A percentile compares a stretch with the other conserved stretches of the same genome.
Conservation (phyloP, 2,797 vertebrate species). For the Clarias pachynema region DNA sequence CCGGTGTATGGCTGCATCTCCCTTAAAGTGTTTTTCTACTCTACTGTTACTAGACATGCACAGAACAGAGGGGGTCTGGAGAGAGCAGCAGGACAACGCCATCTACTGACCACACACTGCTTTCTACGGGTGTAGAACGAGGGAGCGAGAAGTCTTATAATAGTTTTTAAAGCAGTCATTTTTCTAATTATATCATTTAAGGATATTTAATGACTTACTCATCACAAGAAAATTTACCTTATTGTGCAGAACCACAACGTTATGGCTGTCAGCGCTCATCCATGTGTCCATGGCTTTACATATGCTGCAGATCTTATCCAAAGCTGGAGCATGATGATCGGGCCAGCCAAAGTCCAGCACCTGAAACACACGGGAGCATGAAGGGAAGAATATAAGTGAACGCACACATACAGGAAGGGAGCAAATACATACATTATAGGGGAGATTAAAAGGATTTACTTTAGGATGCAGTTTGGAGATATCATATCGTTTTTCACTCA, state of each 20-base stretch:
- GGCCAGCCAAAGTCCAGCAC: conserved; percentile 98
- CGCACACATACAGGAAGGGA: background rate
- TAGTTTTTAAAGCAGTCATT: background rate
- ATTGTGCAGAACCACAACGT: conserved; percentile 95
- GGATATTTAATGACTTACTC: background rate
- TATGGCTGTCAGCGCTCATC: conserved; percentile 87
- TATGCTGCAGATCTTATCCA: conserved; percentile 98
- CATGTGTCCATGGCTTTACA: conserved; percentile 99
- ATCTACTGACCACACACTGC: conserved; percentile 55
- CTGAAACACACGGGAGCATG: conserved; percentile 63
- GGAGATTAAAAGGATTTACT: conserved; percentile 70
- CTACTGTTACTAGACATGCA: background rate
- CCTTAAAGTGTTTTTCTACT: conserved; percentile 1
- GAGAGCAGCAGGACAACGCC: conserved; percentile 55
- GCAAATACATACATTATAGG: background rate
- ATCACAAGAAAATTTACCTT: conserved; percentile 72
- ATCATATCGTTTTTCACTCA: conserved; percentile 91
- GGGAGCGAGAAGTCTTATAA: background rate
- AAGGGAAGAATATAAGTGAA: background rate
- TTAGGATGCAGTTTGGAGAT: conserved; percentile 90
- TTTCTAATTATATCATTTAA: background rate
- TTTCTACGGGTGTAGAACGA: background rate
- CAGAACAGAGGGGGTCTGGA: background rate
- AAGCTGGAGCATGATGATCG: conserved; percentile 91
- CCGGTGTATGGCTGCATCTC: background rate